Evolutionary conservation across 2,113 vertebrate genomes (phyloP).

Genomic region (Macquaria ambigua): DNA sequence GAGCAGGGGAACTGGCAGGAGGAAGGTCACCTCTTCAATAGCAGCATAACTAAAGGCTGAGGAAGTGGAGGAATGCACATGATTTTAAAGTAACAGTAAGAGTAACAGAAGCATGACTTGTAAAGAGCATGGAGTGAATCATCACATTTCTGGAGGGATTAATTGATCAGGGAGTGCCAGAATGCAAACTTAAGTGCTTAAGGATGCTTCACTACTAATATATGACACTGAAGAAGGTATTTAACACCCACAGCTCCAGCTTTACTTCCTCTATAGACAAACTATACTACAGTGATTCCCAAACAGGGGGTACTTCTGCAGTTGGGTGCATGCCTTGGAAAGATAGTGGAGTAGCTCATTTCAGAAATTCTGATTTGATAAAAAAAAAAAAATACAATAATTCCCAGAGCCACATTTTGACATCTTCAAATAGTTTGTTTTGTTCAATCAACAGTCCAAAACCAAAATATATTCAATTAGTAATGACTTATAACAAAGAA

Average conservation of each 20-base stretch:
- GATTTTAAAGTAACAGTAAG: neutral
- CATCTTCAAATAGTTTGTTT: neutral
- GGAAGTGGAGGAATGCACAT: neutral
- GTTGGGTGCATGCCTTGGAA: neutral
- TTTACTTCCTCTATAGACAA: neutral
- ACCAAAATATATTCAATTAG: neutral
- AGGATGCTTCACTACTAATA: neutral
- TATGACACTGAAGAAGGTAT: neutral
- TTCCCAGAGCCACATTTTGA: neutral
- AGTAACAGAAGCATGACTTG: neutral
- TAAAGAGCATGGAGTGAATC: neutral
- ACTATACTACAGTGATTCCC: neutral
- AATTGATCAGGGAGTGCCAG: neutral
- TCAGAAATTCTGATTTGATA: too few relatives aligned
- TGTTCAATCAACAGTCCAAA: neutral
- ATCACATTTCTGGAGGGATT: neutral
- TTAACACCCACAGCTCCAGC: neutral
- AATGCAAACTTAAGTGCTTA: neutral
- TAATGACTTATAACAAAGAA: neutral
- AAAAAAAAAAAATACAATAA: neutral
- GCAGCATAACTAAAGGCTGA: neutral
- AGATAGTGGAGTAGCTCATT: neutral
- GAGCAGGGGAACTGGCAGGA: neutral
- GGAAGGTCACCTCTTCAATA: conserved; percentile 12
- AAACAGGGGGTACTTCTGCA: neutral